Conservation (phyloP, 2,888 invertebrate species). For the Agonopterix arenella region DNA sequence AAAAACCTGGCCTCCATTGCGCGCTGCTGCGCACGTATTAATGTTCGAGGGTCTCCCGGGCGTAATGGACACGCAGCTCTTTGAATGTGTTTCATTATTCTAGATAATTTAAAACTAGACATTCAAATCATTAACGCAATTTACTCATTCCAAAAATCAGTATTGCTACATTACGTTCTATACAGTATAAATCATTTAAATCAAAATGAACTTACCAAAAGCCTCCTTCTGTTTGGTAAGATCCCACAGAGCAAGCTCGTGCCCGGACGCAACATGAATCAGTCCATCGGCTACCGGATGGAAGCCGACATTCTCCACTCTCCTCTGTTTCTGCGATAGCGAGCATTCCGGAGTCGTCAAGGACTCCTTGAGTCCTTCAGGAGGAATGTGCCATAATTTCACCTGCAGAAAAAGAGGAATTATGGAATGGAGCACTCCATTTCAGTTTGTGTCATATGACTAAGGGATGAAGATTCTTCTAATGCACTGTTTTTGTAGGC, state of each 20-base stretch:
- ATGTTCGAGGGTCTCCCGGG: too few species aligned
- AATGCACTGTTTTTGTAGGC: background rate
- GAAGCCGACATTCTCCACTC: slow-evolving; percentile 93
- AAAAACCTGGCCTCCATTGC: too few species aligned
- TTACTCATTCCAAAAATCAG: too few species aligned
- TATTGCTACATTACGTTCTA: too few species aligned
- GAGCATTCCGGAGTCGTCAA: slow-evolving; percentile 87
- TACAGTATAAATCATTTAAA: too few species aligned
- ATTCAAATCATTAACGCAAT: too few species aligned
- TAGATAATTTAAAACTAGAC: too few species aligned
- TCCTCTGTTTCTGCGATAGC: slow-evolving; percentile 87
- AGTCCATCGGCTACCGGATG: slow-evolving; percentile 94
- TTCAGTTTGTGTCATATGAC: too few species aligned
- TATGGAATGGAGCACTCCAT: background rate
- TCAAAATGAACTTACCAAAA: slow-evolving; percentile 73
- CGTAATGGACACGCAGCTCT: too few species aligned
- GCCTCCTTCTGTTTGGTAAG: slow-evolving; percentile 88
- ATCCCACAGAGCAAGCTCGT: slow-evolving; percentile 91
- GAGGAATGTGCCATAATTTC: slow-evolving; percentile 94
- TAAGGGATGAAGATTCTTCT: too few species aligned
- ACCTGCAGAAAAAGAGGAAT: slow-evolving; percentile 71
- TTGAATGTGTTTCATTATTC: too few species aligned
- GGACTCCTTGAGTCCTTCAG: slow-evolving; percentile 85
- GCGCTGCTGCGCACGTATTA: too few species aligned
- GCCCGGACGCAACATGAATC: slow-evolving; percentile 90